Base-by-base conservation (phyloP, 23 tunicate species). In the Diplosoma virens region DNA sequence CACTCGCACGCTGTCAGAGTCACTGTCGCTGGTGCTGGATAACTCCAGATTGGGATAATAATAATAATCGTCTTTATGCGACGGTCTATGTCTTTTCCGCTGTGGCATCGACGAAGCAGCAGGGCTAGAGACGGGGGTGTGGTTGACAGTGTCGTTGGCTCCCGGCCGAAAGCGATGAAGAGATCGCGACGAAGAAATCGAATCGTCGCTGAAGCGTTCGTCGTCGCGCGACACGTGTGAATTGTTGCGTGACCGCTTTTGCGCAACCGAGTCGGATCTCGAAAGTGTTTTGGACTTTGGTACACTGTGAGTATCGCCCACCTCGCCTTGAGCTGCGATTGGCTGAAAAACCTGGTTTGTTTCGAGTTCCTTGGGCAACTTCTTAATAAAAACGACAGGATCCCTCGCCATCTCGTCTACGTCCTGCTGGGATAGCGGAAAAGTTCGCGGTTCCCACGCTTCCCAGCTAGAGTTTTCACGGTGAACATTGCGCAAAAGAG, bases 391-490 rank as follows among this genome's bases (percentile, higher is more conserved):
- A 25, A 82, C 75, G 3, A 82, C 81, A 2, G 87, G 87, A 3
- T 73, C 68, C 37, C 74, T 82, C 54, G 33, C 71, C 84, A 89
- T 78, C 54, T 84, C 77, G 9, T 61, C 72, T 41, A 68, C 21
- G 24, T 89, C 88, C 18, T 60, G 79, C 56, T 89, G 84, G 58
- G 17, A 41, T 1, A 89, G 59, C 1, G 96, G 96, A 64, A 89
- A 89, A 9, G 45, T 18, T 2, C 96, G 84, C 0, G 23, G 45
- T 31, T 82, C 84, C 96, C 96, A 89, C 23, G 47, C 33, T 7
- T 37, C 79, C 4, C 32, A 67, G 11, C 18, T 63, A 20, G 72
- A 63, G 55, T 63, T 48, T 25, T 75, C 87, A 5, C 80, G 68
- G 34, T 67, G 50, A 4, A 72, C 1, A n/a, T n/a, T n/a, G 4